Evolutionary conservation across 2,888 invertebrate genomes (phyloP).

Genomic region (Drosophila prolongata): DNA sequence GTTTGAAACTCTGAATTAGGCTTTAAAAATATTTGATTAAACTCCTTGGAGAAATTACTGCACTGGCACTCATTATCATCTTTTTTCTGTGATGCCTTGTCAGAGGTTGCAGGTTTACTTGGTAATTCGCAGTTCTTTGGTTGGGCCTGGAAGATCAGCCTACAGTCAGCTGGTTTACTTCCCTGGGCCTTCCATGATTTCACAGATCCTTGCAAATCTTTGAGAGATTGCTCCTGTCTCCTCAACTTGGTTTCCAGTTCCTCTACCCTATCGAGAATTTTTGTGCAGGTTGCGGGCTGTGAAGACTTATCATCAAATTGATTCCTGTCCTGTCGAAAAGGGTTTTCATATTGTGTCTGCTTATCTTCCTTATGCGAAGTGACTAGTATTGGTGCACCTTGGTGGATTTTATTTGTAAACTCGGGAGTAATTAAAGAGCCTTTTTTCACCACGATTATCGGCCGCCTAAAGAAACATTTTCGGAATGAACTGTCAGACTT

Average conservation of each 20-base stretch:
- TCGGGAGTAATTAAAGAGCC: neutral
- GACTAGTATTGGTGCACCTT: neutral
- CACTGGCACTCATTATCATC: neutral
- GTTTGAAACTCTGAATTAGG: neutral
- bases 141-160: neutral
- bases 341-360: conserved; percentile 4
- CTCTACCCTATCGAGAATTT: conserved; percentile 7
- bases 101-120: neutral
- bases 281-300: neutral
- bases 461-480: conserved; percentile 6
- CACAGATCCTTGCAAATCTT: conserved; percentile 9
- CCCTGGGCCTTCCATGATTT: neutral
- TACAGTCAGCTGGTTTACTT: neutral
- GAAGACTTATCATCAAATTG: neutral
- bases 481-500: neutral
- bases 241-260: conserved; percentile 9
- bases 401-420: neutral
- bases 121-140: neutral
- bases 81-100: neutral
- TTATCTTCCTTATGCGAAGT: neutral
- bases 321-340: neutral
- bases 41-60: conserved; percentile 12
- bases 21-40: conserved; percentile 19
- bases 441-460: conserved; percentile 8
- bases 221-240: conserved; percentile 14